Base-by-base conservation (phyloP, 2,113 vertebrate genomes). In the Brachyistius frenatus region DNA sequence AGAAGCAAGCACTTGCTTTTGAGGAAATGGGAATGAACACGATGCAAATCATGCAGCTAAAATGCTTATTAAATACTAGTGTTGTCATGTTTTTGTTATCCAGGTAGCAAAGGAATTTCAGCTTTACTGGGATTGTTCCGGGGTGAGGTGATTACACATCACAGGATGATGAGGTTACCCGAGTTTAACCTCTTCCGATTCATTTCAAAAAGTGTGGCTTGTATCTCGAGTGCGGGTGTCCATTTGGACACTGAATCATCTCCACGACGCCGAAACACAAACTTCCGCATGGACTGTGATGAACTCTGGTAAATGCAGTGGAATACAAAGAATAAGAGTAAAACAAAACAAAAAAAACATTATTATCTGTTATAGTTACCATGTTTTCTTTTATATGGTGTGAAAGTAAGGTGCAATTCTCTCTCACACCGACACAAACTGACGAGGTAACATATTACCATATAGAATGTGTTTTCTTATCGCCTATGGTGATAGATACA, bases 391-490 rank as follows among this genome's bases (percentile, higher is more conserved):
- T 71, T 54, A 64, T 65, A 39, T 53, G 57, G 36, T 53, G 36
- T 73, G 30, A 73, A 84, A 74, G 56, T 71, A 56, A 30, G 15
- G 15, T 50, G 36, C 63, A 73, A n/a, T 78, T 52, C 67, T 73
- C 46, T 53, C 53, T 47, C 63, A 39, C 35, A 60, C 36, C 31
- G 32, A 61, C 44, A 69, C 39, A 10, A 58, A 70, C 36, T 64
- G 55, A 81, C 62, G 64, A 61, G n/a, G n/a, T 77, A 80, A 83
- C 69, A 74, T 61, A 49, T 49, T 33, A 31, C 16, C 6, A 3
- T 68, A 36, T 68, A 67, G 41, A 79, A 70, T 70, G 75, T 63
- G 46, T 72, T 65, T 39, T 79, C 15, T 47, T 44, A n/a, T 67
- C 3, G 36, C 72, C 76, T 66, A 50, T 66, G 53, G 68, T 76